Evolutionary conservation across 2,113 vertebrate genomes (phyloP).

Genomic region (Lophius piscatorius): DNA sequence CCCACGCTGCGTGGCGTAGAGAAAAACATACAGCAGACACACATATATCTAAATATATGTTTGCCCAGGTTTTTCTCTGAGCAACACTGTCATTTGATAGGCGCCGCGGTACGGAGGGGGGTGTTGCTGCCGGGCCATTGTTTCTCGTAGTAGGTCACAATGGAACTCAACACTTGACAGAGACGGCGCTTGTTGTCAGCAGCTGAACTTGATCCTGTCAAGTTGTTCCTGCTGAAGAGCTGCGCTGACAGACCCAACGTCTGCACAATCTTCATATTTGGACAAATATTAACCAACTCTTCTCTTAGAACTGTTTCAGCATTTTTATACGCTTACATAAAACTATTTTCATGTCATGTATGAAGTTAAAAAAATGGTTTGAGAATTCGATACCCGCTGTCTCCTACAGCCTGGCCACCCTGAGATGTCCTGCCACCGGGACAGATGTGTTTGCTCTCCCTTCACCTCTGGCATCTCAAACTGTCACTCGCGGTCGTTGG

Average conservation of each 20-base stretch:
- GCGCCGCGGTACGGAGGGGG: slow-evolving; percentile 40
- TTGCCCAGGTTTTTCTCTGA: slow-evolving; percentile 43
- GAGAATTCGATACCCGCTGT: too few species aligned
- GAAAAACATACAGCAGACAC: not conserved
- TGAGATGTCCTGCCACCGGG: slow-evolving; percentile 26
- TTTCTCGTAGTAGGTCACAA: slow-evolving; percentile 77
- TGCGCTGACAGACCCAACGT: slow-evolving; percentile 70
- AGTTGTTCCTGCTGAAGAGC: slow-evolving; percentile 73
- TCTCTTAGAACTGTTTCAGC: too few species aligned
- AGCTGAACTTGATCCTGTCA: slow-evolving; percentile 81
- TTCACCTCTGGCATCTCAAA: slow-evolving; percentile 72
- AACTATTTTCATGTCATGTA: too few species aligned
- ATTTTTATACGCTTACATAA: too few species aligned
- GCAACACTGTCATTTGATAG: slow-evolving; percentile 65
- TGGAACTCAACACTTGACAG: slow-evolving; percentile 83
- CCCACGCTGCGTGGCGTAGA: not conserved
- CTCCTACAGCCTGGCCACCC: slow-evolving; percentile 41
- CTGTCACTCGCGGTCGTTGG: slow-evolving; percentile 61
- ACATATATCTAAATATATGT: slow-evolving; percentile 50
- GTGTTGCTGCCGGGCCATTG: slow-evolving; percentile 71
- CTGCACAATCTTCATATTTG: slow-evolving; percentile 35
- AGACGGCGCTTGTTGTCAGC: slow-evolving; percentile 75
- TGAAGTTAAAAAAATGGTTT: too few species aligned
- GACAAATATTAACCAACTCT: too few species aligned
- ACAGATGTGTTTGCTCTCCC: slow-evolving; percentile 39